Base-by-base conservation (phyloP, 2,113 vertebrate genomes). In the Microtus pennsylvanicus region DNA sequence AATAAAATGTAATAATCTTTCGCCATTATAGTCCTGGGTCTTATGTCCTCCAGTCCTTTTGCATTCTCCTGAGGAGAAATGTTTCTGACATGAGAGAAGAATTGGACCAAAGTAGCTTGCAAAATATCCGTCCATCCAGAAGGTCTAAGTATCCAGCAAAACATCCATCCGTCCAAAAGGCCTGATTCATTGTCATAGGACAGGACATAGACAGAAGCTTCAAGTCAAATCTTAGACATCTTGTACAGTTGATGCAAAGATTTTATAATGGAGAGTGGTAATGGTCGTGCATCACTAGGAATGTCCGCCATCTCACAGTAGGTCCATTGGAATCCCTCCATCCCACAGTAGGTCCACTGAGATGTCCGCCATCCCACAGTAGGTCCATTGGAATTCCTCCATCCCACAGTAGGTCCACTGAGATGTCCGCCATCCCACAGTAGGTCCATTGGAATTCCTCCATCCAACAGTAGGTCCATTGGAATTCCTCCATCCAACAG, bases 1-100 rank as follows among this genome's bases (percentile, higher is more conserved):
- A 94, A 80, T 70, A 94, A 94, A 78, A 87, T 97, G 93, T 85
- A 93, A 76, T 94, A 93, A 93, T 89, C 89, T 38, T 63, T 93
- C 7, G 0, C 7, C 63, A 45, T 89, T 82, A 24, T 81, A 38
- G 83, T 52, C 87, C 42, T 93, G 50, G 11, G 26, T 78, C 86
- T 94, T 86, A 76, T 65, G 94, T 97, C 61, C 77, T 94, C 38
- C 6, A 7, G 5, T 50, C 33, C 87, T 88, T 82, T 86, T 52
- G 38, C 38, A 52, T 45, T 78, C 47, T 85, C 17, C 30, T 76
- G 42, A 87, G n/a, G 74, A 87, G 33, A 83, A 61, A 92, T 16
- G 47, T 38, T 91, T 94, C 75, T 76, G 67, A 74, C 45, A 42
- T 58, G 16, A 7, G 0, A 74, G 24, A 69, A 58, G 63, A 91